Conservation (phyloP, 2,113 vertebrate genomes). For the Alligator mississippiensis region DNA sequence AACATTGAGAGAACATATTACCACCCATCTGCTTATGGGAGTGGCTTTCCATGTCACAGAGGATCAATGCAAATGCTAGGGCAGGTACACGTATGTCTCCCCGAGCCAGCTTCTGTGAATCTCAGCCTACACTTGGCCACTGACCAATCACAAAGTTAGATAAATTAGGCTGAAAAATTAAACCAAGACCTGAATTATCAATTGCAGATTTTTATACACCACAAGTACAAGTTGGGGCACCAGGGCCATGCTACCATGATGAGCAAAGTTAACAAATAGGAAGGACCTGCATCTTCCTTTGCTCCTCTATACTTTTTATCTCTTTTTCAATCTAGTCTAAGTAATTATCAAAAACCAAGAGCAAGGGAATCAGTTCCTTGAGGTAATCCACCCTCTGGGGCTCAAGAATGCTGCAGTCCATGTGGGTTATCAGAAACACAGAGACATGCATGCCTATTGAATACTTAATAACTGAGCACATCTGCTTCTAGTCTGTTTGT, state of each 20-base stretch:
- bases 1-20: not conserved
- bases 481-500: constrained; percentile 28
- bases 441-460: constrained; percentile 35
- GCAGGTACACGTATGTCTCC: not conserved
- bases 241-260: not conserved
- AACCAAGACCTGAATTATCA: not conserved
- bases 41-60: not conserved
- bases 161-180: not conserved
- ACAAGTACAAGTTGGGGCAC: not conserved
- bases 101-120: not conserved
- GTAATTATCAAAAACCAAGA: constrained; percentile 45
- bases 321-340: constrained; percentile 7
- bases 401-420: constrained; percentile 24
- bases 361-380: constrained; percentile 25
- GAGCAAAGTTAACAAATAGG: not conserved
- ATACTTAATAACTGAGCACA: constrained; percentile 35
- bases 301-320: not conserved
- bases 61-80: not conserved
- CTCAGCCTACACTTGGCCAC: not conserved
- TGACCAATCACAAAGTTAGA: not conserved
- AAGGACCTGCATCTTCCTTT: constrained; percentile 7
- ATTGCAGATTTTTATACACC: not conserved
- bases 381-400: constrained; percentile 36
- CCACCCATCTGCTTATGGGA: fast-evolving
- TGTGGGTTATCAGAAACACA: constrained; percentile 29